Percentiles rank a stretch among this genome's conserved stretches.
phyloP scores from a whole-genome alignment of 1,140 invertebrate species.

The Heliconius eleuchia region DNA sequence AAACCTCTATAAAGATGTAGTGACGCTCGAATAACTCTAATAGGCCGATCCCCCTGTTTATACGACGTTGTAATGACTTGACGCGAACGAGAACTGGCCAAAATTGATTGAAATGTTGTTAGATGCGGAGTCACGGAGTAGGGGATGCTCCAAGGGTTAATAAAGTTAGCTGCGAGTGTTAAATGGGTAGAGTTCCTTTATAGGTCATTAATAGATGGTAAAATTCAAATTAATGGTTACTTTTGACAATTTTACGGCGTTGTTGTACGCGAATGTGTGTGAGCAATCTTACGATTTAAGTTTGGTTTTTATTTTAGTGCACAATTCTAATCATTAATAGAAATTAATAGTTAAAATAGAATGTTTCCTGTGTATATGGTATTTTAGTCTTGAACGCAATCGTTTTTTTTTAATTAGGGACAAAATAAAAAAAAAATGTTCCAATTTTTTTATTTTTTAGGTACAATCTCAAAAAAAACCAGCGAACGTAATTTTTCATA shows the following conservation, averaged over 20 bases:
- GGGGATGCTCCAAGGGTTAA: constrained; percentile 71
- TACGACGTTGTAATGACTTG: constrained; percentile 78
- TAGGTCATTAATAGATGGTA: constrained; percentile 37
- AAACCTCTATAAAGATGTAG: constrained; percentile 49
- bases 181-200: constrained; percentile 53
- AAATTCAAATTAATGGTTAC: constrained; percentile 23
- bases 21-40: constrained; percentile 75
- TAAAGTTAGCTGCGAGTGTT: constrained; percentile 63
- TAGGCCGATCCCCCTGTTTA: constrained; percentile 76
- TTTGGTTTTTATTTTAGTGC: no score
- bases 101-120: constrained; percentile 79
- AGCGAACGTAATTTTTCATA: not conserved
- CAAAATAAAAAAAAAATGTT: no score
- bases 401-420: no score
- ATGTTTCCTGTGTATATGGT: no score
- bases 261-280: not conserved
- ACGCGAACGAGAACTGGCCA: constrained; percentile 73
- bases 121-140: constrained; percentile 69
- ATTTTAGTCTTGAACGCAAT: no score
- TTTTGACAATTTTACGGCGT: not conserved
- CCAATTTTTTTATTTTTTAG: no score
- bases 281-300: not conserved
- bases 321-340: no score
- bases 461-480: not conserved
- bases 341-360: no score